Percentiles rank a stretch among this genome's conserved stretches.
Conservation (phyloP, 1,140 invertebrate species). For the Augochlora pura region DNA sequence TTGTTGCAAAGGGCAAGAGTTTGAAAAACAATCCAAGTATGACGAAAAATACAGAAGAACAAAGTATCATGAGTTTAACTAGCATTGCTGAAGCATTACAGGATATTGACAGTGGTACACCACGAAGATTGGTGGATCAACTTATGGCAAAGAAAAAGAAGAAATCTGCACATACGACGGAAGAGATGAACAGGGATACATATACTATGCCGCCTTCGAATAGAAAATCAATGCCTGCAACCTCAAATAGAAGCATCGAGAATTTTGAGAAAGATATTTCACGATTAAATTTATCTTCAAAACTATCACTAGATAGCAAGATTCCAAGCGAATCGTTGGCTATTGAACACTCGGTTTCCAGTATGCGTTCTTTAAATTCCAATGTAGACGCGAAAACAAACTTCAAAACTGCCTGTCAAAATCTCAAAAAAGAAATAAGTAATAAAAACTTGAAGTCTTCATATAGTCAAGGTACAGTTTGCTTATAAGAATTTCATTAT, state of each 20-base stretch:
- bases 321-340: conserved; percentile 13
- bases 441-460: not conserved
- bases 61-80: conserved; percentile 72
- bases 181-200: conserved; percentile 37
- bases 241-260: conserved; percentile 17
- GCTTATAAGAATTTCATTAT: not conserved
- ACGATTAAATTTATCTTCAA: conserved; percentile 39
- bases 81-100: conserved; percentile 72
- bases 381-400: conserved; percentile 3
- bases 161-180: conserved; percentile 15
- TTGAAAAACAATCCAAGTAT: conserved; percentile 11
- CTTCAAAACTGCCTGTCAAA: conserved; percentile 1
- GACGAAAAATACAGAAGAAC: conserved; percentile 55
- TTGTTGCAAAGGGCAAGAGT: conserved; percentile 24
- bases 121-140: conserved; percentile 73
- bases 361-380: conserved; percentile 23
- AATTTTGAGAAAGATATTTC: conserved; percentile 49
- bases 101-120: conserved; percentile 64
- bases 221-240: conserved; percentile 62
- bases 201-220: conserved; percentile 51
- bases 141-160: conserved; percentile 71
- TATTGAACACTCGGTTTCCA: conserved; percentile 16
- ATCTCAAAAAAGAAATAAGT: conserved; percentile 27
- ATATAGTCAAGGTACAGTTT: conserved; percentile 16
- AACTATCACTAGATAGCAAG: conserved; percentile 70